Evolutionary conservation across 2,113 vertebrate species (phyloP), one percentile per base, ranked within the genome.

Genomic region (Cololabis saira): DNA sequence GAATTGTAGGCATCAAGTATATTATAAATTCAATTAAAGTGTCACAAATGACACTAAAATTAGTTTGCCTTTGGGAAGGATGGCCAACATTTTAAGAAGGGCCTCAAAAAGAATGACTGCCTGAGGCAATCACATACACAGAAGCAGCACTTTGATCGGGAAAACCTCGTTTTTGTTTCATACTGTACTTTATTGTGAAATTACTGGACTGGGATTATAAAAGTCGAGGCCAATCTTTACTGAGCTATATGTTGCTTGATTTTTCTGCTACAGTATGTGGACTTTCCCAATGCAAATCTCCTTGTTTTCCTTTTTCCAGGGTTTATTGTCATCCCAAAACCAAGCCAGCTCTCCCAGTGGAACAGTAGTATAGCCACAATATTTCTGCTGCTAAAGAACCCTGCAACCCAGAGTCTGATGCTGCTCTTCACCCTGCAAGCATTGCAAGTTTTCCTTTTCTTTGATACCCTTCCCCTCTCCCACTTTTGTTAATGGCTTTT

Each of bases 271-370:
- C 63, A 79, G 51, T 89, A 63, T 90, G 83, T 89, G 67, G 84
- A 85, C 81, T 89, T 79, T 91, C 84, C 85, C 86, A 90, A 90
- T 85, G 87, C 88, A 91, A 90, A 86, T 90, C 82, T 92, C 85
- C 89, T 90, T 92, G 84, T 95, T 95, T 96, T 95, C 95, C 93
- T 96, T 95, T 81, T 92, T 88, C 86, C 95, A 98, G 96, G 96
- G 95, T 91, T 94, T 95, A 92, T 92, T 95, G 94, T 94, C 96
- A 89, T 94, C 96, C 92, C 97, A 94, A 94, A 94, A 86, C 94
- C 97, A 96, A 94, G 95, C 96, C 95, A 95, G 93, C 93, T 95
- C 95, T 93, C 95, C 96, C 91, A 97, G 95, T 92, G 96, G 96
- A 86, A 97, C 96, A 91, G 94, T 95, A 95, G 96, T 96, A 95